Evolutionary conservation across 2,113 vertebrate species (phyloP).

Genomic region (Daphoenositta chrysoptera): DNA sequence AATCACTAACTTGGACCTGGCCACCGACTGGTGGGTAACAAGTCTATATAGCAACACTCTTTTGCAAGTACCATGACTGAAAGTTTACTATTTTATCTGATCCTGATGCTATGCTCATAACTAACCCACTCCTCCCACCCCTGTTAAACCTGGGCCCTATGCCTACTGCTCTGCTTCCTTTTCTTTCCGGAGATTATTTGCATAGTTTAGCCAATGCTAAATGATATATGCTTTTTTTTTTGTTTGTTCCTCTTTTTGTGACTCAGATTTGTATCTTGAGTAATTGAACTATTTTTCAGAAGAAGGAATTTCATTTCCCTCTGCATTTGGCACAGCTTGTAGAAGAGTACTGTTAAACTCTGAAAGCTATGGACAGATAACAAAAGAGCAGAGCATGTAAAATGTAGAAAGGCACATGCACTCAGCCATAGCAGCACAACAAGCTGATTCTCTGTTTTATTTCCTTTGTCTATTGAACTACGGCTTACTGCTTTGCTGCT

Average conservation of each 20-base stretch:
- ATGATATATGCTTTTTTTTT: background rate
- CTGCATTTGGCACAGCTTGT: background rate
- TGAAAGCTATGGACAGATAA: background rate
- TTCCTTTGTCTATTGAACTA: background rate
- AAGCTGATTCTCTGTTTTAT: background rate
- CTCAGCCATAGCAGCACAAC: background rate
- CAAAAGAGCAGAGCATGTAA: background rate
- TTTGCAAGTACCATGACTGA: background rate
- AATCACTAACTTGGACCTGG: background rate
- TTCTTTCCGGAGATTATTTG: background rate
- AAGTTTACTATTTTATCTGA: background rate
- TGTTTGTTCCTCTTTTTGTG: background rate
- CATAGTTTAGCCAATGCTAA: background rate
- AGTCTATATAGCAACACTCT: background rate
- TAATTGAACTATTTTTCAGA: background rate
- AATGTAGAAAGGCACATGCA: background rate
- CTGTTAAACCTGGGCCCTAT: background rate
- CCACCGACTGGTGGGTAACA: background rate
- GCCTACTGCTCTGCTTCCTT: background rate
- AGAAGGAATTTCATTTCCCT: background rate
- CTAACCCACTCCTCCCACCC: fast-evolving
- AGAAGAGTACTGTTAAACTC: background rate
- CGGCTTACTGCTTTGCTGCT: background rate
- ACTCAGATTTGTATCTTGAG: background rate
- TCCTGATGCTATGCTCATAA: background rate